Percentiles rank a stretch among this genome's conserved stretches.
Evolutionary conservation across 2,797 vertebrate genomes (phyloP).

Genomic region (Melanotaenia parkinsoni): DNA sequence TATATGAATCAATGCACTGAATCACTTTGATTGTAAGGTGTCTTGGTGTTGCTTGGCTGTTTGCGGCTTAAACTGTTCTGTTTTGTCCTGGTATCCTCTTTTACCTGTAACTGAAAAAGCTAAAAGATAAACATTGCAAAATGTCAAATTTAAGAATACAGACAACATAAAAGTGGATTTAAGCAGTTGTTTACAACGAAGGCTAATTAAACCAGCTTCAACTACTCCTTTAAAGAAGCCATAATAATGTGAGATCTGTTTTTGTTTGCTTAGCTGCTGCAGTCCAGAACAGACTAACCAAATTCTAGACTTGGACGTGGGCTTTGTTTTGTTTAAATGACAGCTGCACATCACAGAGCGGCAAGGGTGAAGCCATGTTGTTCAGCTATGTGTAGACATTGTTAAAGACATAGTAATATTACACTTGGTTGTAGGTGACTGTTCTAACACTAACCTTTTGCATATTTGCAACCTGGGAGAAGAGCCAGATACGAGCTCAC

Average conservation of each 20-base stretch:
- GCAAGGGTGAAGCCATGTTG: background rate
- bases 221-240: background rate
- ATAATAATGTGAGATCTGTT: too few species aligned
- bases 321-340: background rate
- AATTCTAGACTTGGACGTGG: background rate
- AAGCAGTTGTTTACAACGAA: too few species aligned
- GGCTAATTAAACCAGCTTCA: background rate
- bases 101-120: too few species aligned
- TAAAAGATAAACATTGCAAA: too few species aligned
- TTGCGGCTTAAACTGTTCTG: too few species aligned
- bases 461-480: slow-evolving; percentile 31
- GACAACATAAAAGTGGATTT: too few species aligned
- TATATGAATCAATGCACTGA: too few species aligned
- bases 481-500: slow-evolving; percentile 41
- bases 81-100: too few species aligned
- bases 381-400: background rate
- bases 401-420: background rate
- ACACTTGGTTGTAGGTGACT: slow-evolving; percentile 4
- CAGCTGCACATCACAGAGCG: too few species aligned
- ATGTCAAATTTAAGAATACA: too few species aligned
- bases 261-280: background rate
- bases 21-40: too few species aligned
- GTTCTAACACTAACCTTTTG: slow-evolving; percentile 20
- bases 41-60: too few species aligned
- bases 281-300: background rate